Evolutionary conservation across 2,113 vertebrate genomes (phyloP).

Genomic region (Tylochromis polylepis): DNA sequence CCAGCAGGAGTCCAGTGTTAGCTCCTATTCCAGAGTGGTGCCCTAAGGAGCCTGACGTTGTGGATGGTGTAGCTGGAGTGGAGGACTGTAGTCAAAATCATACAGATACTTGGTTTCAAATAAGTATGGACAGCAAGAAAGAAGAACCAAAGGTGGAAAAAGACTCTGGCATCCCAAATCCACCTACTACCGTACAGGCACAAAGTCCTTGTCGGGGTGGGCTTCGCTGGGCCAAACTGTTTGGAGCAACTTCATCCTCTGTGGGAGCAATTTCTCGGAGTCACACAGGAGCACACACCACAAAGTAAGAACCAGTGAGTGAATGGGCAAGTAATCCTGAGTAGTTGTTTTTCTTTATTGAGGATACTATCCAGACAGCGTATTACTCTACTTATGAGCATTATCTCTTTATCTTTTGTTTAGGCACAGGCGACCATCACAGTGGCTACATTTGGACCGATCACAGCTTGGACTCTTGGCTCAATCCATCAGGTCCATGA

Average conservation of each 20-base stretch:
- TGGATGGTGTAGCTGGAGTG: conserved; percentile 77
- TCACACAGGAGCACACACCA: conserved; percentile 40
- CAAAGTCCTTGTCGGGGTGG: conserved; percentile 58
- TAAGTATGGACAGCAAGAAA: conserved; percentile 31
- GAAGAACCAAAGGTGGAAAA: conserved; percentile 63
- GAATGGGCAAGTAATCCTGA: not conserved
- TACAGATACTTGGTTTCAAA: conserved; percentile 25
- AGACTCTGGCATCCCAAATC: conserved; percentile 36
- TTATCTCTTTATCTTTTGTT: not conserved
- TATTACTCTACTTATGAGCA: not conserved
- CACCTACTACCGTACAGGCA: conserved; percentile 20
- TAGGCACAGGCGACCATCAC: conserved; percentile 79
- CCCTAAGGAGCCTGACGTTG: conserved; percentile 55
- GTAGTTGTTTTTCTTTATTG: not conserved
- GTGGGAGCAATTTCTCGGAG: conserved; percentile 13
- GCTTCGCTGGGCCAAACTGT: conserved; percentile 73
- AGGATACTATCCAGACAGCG: not conserved
- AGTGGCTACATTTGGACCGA: conserved; percentile 87
- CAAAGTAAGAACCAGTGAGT: conserved; percentile 70
- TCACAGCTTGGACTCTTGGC: conserved; percentile 82
- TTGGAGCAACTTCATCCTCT: conserved; percentile 58
- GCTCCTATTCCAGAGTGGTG: conserved; percentile 47
- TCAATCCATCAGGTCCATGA: conserved; percentile 78
- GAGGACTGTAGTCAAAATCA: conserved; percentile 72
- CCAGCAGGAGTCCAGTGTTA: conserved; percentile 12